Percentiles rank a stretch among this genome's conserved stretches.
Evolutionary conservation across 2,797 vertebrate species (phyloP).

Genomic region (Salarias fasciatus): DNA sequence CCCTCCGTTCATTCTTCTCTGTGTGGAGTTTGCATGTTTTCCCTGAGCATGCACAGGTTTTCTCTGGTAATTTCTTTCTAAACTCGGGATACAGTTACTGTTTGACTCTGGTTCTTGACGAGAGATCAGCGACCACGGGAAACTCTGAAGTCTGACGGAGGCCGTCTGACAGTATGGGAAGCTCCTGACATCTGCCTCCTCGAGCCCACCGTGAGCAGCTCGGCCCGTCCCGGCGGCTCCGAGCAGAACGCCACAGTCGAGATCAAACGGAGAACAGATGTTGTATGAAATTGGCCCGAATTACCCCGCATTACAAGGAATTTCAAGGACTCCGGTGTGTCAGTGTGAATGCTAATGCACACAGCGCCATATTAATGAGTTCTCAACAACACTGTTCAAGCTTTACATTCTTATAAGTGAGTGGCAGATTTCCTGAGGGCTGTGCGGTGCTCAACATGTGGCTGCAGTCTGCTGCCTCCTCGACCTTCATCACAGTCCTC

Average conservation of each 20-base stretch:
- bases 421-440: neutral
- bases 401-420: neutral
- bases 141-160: neutral
- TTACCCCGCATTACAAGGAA: neutral
- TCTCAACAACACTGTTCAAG: neutral
- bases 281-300: conserved; percentile 7
- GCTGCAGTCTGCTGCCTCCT: neutral
- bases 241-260: neutral
- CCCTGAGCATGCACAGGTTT: too few relatives aligned
- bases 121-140: neutral
- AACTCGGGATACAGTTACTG: neutral
- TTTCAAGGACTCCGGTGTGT: conserved; percentile 1
- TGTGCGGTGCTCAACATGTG: conserved; percentile 5
- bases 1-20: too few relatives aligned
- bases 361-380: neutral
- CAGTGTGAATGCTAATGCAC: conserved; percentile 1
- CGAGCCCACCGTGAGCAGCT: neutral
- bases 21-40: too few relatives aligned
- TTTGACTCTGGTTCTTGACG: conserved; percentile 9
- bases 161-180: neutral
- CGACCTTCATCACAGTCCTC: conserved; percentile 8
- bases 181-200: conserved; percentile 17
- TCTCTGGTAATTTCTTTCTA: too few relatives aligned
- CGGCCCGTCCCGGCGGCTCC: conserved; percentile 1
- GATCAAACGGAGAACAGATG: conserved; percentile 17